These are phyloP conservation scores for Microhierax caerulescens DNA, from an alignment of 2,797 vertebrate genomes.

Conservation along the genomic window DNA sequence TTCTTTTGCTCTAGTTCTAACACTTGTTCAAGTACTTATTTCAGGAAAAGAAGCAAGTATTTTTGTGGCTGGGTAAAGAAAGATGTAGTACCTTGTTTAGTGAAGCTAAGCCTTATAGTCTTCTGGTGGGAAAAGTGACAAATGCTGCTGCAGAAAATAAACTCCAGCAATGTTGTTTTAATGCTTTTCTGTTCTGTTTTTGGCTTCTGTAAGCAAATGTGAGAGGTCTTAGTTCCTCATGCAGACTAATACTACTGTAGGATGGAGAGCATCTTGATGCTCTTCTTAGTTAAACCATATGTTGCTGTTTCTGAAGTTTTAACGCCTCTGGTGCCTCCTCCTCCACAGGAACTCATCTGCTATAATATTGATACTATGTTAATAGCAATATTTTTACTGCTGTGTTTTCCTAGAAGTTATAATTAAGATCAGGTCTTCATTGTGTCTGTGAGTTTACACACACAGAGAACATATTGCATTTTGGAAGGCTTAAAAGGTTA, in stretches of 20 bases:
- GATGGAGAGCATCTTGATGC: background rate
- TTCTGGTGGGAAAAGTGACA: background rate
- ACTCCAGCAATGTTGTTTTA: background rate
- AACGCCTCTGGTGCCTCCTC: background rate
- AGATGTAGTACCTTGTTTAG: background rate
- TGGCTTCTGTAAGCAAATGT: background rate
- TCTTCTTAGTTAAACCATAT: conserved; percentile 17
- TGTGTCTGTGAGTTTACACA: background rate
- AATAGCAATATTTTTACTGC: background rate
- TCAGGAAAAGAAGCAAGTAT: background rate
- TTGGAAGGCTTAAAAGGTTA: background rate
- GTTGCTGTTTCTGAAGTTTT: background rate
- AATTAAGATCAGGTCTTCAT: conserved; percentile 1
- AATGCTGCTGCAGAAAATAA: background rate
- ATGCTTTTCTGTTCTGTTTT: background rate
- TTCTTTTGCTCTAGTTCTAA: background rate
- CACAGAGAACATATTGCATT: background rate
- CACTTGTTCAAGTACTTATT: background rate
- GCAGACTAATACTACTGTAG: background rate
- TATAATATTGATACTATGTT: background rate
- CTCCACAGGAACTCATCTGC: background rate
- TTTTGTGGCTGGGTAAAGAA: background rate
- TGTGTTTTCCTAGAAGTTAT: background rate
- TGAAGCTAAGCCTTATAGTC: background rate
- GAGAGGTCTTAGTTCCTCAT: background rate